Evolutionary conservation across 53 echinoderm and acorn worm species (phyloP).

Genomic region (Temnopleurus reevesii): DNA sequence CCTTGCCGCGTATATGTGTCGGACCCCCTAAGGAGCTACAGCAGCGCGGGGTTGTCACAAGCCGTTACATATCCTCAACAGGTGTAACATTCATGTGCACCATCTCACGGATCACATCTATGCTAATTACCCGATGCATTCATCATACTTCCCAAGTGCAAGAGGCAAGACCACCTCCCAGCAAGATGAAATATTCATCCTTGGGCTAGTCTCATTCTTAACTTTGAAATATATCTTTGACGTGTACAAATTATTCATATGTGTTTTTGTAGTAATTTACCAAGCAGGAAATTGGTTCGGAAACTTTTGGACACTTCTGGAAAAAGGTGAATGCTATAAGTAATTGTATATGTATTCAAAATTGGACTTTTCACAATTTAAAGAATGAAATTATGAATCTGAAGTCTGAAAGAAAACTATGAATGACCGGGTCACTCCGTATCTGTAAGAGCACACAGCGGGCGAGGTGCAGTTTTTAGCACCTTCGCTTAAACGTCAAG

Average conservation of each 20-base stretch:
- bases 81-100: neutral
- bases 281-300: no score
- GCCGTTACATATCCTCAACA: neutral
- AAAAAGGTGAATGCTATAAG: no score
- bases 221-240: neutral
- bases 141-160: conserved; percentile 1
- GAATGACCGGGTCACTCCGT: neutral
- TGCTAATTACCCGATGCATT: conserved; percentile 19
- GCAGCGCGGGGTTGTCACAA: neutral
- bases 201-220: neutral
- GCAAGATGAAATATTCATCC: neutral
- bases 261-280: no score
- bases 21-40: no score
- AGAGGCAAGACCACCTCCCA: neutral
- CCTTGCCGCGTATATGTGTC: no score
- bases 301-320: no score
- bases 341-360: no score
- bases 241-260: no score
- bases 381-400: neutral
- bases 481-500: neutral
- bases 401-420: neutral
- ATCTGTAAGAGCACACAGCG: neutral
- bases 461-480: neutral
- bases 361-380: no score
- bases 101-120: neutral